These are phyloP conservation scores for Dryas iulia DNA, from an alignment of 1,140 invertebrate genomes.

Conservation along the genomic window DNA sequence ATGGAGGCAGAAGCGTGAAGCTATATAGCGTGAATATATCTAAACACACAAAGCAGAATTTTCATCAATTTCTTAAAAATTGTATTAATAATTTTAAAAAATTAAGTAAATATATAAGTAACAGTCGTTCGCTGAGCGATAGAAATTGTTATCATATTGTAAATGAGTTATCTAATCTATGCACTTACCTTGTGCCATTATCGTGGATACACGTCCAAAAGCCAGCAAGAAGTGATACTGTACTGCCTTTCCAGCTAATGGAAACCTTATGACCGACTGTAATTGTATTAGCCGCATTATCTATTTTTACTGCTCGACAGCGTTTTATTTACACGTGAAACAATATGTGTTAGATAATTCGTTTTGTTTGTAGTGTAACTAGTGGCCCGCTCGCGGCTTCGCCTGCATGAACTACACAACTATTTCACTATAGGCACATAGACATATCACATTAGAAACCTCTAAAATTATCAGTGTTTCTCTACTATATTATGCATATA, in stretches of 20 bases:
- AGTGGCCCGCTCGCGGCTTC: no score
- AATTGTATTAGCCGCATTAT: conserved; percentile 55
- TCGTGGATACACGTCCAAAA: conserved; percentile 21
- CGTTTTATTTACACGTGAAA: conserved; percentile 20
- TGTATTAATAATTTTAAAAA: neutral
- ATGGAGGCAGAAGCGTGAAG: no score
- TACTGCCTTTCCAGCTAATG: conserved; percentile 37
- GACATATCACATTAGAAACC: no score
- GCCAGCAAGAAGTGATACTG: conserved; percentile 19
- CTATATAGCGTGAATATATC: no score
- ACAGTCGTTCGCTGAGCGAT: conserved; percentile 1
- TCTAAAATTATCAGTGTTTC: no score
- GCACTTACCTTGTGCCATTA: conserved; percentile 34
- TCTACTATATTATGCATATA: no score
- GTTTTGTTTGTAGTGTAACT: no score
- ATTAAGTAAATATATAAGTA: neutral
- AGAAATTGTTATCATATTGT: conserved; percentile 7
- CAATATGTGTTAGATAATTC: neutral
- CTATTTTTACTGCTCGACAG: conserved; percentile 38
- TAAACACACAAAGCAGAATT: neutral
- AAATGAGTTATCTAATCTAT: conserved; percentile 19
- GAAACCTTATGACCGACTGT: conserved; percentile 44
- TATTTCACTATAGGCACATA: no score
- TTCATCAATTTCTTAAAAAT: neutral
- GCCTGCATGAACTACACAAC: no score